These are phyloP conservation scores for Tangara arthus DNA, from an alignment of 2,797 vertebrate species.

Conservation along the genomic window DNA sequence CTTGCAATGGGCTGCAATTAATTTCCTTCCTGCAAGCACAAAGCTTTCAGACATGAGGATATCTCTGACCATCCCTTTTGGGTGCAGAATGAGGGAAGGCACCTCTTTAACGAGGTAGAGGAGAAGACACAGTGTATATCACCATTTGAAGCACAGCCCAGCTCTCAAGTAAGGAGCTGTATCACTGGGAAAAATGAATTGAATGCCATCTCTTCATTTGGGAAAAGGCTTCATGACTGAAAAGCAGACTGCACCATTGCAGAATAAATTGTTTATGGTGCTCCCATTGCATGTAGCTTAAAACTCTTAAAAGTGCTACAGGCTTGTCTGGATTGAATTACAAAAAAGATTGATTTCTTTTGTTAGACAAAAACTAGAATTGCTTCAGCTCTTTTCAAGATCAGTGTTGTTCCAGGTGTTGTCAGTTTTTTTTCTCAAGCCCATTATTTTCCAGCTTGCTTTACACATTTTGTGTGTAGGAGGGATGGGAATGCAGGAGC, in stretches of 20 bases:
- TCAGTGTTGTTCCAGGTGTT: not conserved
- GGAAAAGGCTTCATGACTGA: not conserved
- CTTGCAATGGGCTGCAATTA: not conserved
- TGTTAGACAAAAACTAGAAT: not conserved
- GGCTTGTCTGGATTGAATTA: not conserved
- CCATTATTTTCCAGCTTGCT: not conserved
- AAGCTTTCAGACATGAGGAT: not conserved
- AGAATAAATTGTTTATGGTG: not conserved
- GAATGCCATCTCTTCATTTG: not conserved
- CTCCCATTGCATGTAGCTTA: not conserved
- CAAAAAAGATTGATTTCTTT: not conserved
- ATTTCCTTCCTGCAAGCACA: not conserved
- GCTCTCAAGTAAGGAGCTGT: not conserved
- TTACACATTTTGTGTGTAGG: not conserved
- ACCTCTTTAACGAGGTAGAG: not conserved
- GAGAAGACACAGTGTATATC: not conserved
- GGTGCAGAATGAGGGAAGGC: not conserved
- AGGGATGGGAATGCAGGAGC: not conserved
- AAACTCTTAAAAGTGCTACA: not conserved
- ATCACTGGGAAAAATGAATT: not conserved
- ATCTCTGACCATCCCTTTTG: not conserved
- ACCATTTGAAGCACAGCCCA: not conserved
- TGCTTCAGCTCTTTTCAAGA: not conserved
- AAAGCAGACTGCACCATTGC: not conserved
- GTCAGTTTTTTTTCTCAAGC: not conserved